Percentiles rank a stretch among this genome's conserved stretches.
Evolutionary conservation across 2,888 invertebrate species (phyloP).

Genomic region (Drosophila diplacantha): DNA sequence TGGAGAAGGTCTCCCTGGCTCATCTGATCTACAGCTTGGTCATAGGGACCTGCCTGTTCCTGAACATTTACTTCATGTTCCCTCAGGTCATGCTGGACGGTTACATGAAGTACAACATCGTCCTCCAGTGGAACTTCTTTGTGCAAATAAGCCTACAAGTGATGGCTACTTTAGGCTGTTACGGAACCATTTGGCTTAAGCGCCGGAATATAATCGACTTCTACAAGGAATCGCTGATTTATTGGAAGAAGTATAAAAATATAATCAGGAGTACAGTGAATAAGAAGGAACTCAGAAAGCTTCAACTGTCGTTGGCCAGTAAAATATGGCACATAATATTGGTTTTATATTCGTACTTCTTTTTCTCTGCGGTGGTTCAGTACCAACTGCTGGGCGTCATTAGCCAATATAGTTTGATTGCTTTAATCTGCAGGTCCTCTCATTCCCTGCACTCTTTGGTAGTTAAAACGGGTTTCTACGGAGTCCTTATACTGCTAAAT

Average conservation of each 20-base stretch:
- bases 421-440: background rate
- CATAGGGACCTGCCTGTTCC: constrained; percentile 19
- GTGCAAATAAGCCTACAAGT: constrained; percentile 4
- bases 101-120: constrained; percentile 47
- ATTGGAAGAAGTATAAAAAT: constrained; percentile 28
- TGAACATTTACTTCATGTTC: constrained; percentile 23
- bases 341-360: constrained; percentile 26
- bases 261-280: constrained; percentile 20
- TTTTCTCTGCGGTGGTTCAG: constrained; percentile 39
- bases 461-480: constrained; percentile 29
- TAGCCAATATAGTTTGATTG: background rate
- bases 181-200: constrained; percentile 45
- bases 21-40: constrained; percentile 49
- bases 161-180: constrained; percentile 24
- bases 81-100: constrained; percentile 3
- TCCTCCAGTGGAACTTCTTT: constrained; percentile 41
- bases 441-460: constrained; percentile 25
- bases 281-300: constrained; percentile 2
- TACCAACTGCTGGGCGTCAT: constrained; percentile 12
- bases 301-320: constrained; percentile 36
- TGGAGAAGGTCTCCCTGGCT: constrained; percentile 18
- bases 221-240: constrained; percentile 27
- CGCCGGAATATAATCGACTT: constrained; percentile 37
- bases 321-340: constrained; percentile 23
- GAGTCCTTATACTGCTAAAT: constrained; percentile 43